phyloP scores from a whole-genome alignment of 1,140 invertebrate species.

The Uloborus diversus region DNA sequence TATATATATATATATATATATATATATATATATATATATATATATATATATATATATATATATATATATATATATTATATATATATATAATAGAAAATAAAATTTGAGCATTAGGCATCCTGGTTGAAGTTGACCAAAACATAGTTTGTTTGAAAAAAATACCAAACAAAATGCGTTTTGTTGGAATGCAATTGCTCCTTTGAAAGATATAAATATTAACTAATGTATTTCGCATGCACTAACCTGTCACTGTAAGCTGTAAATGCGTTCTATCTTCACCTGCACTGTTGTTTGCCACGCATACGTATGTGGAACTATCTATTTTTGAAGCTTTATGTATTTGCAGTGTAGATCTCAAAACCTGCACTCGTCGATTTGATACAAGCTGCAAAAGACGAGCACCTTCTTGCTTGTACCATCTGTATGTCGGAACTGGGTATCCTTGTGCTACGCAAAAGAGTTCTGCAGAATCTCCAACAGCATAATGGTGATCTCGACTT shows the following conservation, averaged over 20 bases:
- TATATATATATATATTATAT: too few relatives aligned
- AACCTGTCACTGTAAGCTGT: constrained; percentile 55
- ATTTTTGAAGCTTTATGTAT: constrained; percentile 36
- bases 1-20: too few relatives aligned
- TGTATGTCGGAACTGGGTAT: constrained; percentile 78
- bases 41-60: too few relatives aligned
- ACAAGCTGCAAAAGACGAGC: not conserved
- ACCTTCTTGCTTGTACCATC: constrained; percentile 66
- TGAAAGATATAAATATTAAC: too few relatives aligned
- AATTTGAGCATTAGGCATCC: too few relatives aligned
- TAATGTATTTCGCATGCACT: too few relatives aligned
- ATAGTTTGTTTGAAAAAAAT: too few relatives aligned
- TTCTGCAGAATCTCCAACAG: constrained; percentile 75
- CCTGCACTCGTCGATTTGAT: constrained; percentile 10
- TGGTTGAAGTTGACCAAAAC: too few relatives aligned
- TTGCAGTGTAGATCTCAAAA: not conserved
- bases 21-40: too few relatives aligned
- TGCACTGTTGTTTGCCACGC: constrained; percentile 49
- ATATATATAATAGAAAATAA: too few relatives aligned
- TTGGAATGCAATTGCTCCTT: too few relatives aligned
- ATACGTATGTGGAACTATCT: constrained; percentile 36
- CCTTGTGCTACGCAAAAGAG: constrained; percentile 80
- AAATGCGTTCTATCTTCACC: constrained; percentile 56
- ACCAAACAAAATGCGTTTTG: too few relatives aligned
- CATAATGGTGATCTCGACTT: constrained; percentile 72